Percentiles rank a stretch among this genome's conserved stretches.
Evolutionary conservation across 1,140 invertebrate species (phyloP).

Genomic region (Pygmarrhopalites habei): DNA sequence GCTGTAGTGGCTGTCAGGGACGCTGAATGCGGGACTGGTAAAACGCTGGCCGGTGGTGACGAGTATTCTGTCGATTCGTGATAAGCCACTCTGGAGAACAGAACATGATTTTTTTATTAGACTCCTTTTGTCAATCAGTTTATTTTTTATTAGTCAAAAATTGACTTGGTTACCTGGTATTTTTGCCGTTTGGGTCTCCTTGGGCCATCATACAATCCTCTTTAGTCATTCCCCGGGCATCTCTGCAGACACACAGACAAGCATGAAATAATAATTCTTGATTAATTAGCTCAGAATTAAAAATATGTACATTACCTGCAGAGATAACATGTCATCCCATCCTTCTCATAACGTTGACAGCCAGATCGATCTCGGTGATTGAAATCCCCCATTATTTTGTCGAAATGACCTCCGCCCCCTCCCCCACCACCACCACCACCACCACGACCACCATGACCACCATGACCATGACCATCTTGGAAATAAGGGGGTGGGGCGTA

Average conservation of each 20-base stretch:
- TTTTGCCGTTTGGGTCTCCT: conserved; percentile 25
- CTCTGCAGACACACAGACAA: too few species aligned
- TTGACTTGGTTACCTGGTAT: too few species aligned
- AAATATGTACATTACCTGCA: too few species aligned
- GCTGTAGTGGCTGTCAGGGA: too few species aligned
- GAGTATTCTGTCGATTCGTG: conserved; percentile 37
- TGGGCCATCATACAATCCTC: conserved; percentile 38
- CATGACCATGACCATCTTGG: neutral
- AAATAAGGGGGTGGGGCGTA: conserved; percentile 24
- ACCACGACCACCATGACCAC: too few species aligned
- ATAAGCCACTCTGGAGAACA: conserved; percentile 37
- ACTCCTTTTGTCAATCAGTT: too few species aligned
- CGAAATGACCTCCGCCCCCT: conserved; percentile 13
- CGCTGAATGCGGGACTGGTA: neutral
- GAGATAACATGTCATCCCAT: conserved; percentile 36
- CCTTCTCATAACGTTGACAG: conserved; percentile 29
- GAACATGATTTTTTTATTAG: too few species aligned
- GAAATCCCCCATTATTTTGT: conserved; percentile 27
- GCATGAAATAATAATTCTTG: too few species aligned
- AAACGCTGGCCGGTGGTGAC: conserved; percentile 24
- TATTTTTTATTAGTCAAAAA: too few species aligned
- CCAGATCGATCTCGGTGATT: conserved; percentile 23
- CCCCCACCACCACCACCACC: neutral
- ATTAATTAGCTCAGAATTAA: too few species aligned
- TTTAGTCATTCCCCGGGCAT: conserved; percentile 33